Conservation (phyloP, 2,113 vertebrate genomes). For the Turdus rufiventris region DNA sequence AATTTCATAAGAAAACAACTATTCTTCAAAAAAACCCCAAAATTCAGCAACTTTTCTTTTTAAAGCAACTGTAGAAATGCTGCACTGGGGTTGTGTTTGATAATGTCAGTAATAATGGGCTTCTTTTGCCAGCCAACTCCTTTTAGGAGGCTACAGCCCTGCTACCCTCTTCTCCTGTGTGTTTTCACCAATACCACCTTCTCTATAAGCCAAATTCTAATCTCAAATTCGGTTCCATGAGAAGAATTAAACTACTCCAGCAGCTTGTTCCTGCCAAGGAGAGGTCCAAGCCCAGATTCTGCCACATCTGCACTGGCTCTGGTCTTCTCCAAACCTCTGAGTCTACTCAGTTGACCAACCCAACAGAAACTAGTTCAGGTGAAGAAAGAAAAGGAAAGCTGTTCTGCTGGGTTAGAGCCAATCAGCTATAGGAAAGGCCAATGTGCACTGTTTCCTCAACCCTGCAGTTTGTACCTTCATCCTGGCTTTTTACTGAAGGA, state of each 20-base stretch:
- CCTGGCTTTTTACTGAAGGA: neutral
- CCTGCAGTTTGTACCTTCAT: neutral
- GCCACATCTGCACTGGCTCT: neutral
- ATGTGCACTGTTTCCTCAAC: neutral
- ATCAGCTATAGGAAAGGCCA: neutral
- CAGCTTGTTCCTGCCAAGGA: neutral
- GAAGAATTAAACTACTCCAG: neutral
- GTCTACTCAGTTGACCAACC: neutral
- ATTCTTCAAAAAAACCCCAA: neutral
- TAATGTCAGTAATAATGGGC: neutral
- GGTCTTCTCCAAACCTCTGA: neutral
- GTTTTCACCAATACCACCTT: neutral
- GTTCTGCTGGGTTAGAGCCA: neutral
- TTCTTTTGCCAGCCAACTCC: neutral
- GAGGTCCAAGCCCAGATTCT: neutral
- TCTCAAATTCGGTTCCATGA: neutral
- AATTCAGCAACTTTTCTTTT: neutral
- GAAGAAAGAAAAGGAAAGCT: neutral
- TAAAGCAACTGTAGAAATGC: neutral
- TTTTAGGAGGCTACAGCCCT: neutral
- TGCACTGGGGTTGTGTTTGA: neutral
- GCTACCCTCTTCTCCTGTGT: neutral
- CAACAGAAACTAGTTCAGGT: neutral
- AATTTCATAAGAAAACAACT: neutral
- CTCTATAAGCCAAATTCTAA: neutral